Conservation (phyloP, 2,113 vertebrate genomes). For the Hydrolagus affinis region DNA sequence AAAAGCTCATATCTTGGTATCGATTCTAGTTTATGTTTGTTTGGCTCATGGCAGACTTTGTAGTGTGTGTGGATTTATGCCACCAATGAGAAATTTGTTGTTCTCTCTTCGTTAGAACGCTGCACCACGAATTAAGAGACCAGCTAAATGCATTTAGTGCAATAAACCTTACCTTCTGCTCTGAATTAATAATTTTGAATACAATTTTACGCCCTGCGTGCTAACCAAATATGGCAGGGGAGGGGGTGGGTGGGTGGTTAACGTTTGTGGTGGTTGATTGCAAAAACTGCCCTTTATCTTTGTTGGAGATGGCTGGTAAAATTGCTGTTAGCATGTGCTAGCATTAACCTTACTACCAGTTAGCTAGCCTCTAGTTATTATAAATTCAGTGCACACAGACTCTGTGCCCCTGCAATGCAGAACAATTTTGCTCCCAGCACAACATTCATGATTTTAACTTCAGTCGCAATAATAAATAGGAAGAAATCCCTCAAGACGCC, state of each 20-base stretch:
- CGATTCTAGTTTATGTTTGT: neutral
- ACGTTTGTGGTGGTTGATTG: constrained; percentile 63
- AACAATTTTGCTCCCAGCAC: constrained; percentile 75
- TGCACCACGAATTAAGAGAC: neutral
- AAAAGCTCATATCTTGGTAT: neutral
- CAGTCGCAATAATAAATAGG: constrained; percentile 93
- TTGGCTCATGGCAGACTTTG: neutral
- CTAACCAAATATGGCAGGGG: constrained; percentile 62
- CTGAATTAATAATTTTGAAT: neutral
- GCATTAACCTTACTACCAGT: constrained; percentile 68
- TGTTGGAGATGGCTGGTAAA: constrained; percentile 45
- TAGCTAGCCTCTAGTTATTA: constrained; percentile 69
- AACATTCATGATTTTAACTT: constrained; percentile 71
- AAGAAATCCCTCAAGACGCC: constrained; percentile 83
- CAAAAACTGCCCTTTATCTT: constrained; percentile 64
- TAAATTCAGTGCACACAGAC: constrained; percentile 81
- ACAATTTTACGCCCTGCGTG: constrained; percentile 36
- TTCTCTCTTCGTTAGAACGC: neutral
- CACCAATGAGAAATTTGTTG: neutral
- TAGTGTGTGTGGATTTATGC: neutral
- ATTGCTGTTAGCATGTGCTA: constrained; percentile 61
- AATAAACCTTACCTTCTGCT: neutral
- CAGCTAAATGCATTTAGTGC: neutral
- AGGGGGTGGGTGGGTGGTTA: too few species aligned
- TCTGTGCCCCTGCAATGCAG: constrained; percentile 71